phyloP scores from a whole-genome alignment of 2,797 vertebrate species.

The Bryconaethiops microstoma region DNA sequence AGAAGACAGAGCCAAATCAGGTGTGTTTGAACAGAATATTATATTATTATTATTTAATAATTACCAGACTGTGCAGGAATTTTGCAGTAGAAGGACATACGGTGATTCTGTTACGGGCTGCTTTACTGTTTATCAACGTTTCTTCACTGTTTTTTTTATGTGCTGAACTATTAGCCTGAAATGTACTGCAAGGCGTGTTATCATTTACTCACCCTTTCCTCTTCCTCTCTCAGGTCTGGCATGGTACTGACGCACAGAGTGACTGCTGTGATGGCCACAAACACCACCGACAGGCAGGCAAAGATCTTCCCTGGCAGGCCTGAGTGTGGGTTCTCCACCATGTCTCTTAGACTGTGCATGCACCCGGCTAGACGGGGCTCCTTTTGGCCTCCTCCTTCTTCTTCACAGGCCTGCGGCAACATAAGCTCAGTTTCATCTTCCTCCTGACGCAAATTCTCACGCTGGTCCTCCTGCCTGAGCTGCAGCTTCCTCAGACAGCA shows the following conservation, averaged over 20 bases:
- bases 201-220: slow-evolving; percentile 89
- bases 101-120: background rate
- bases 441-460: slow-evolving; percentile 83
- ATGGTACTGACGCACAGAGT: slow-evolving; percentile 97
- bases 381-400: slow-evolving; percentile 67
- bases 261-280: slow-evolving; percentile 93
- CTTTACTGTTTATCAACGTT: background rate
- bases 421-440: slow-evolving; percentile 72
- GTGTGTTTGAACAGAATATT: no score
- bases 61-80: no score
- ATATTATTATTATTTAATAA: no score
- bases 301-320: slow-evolving; percentile 94
- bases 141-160: background rate
- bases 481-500: slow-evolving; percentile 92
- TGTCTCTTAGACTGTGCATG: slow-evolving; percentile 87
- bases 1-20: no score
- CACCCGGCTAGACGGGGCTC: slow-evolving; percentile 69
- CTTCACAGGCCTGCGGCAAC: slow-evolving; percentile 72
- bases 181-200: background rate
- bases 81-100: no score
- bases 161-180: background rate
- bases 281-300: slow-evolving; percentile 90
- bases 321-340: slow-evolving; percentile 94
- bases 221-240: slow-evolving; percentile 93
- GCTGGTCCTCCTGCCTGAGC: slow-evolving; percentile 88